These are phyloP conservation scores for Macrosteles quadrilineatus DNA, from an alignment of 1,140 invertebrate species.

Conservation along the genomic window DNA sequence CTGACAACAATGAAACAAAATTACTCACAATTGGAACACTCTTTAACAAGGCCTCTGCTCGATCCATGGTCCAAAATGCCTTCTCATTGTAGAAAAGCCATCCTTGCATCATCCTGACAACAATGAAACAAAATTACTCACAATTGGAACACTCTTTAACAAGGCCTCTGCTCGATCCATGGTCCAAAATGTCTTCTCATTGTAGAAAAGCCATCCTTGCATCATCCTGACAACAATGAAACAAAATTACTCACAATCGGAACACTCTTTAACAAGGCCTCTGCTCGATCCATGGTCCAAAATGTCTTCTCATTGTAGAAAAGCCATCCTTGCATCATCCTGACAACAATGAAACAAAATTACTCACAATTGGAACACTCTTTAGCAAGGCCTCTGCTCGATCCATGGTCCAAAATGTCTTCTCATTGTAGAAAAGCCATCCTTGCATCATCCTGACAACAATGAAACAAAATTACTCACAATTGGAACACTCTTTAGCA, in stretches of 20 bases:
- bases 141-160: conserved; percentile 71
- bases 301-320: conserved; percentile 67
- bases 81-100: conserved; percentile 78
- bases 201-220: conserved; percentile 87
- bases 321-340: conserved; percentile 88
- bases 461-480: conserved; percentile 55
- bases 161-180: conserved; percentile 65
- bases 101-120: conserved; percentile 76
- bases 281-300: conserved; percentile 66
- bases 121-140: conserved; percentile 31
- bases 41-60: conserved; percentile 71
- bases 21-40: conserved; percentile 71
- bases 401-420: conserved; percentile 65
- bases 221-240: conserved; percentile 64
- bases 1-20: conserved; percentile 51
- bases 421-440: conserved; percentile 78
- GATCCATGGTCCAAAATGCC: conserved; percentile 65
- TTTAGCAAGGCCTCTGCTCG: conserved; percentile 73
- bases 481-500: conserved; percentile 75
- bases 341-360: conserved; percentile 48
- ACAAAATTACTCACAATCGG: conserved; percentile 61
- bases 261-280: conserved; percentile 76
- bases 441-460: conserved; percentile 77
- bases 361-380: conserved; percentile 70
- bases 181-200: conserved; percentile 68